Evolutionary conservation across 1,140 invertebrate species (phyloP).

Genomic region (Bombus confusus): DNA sequence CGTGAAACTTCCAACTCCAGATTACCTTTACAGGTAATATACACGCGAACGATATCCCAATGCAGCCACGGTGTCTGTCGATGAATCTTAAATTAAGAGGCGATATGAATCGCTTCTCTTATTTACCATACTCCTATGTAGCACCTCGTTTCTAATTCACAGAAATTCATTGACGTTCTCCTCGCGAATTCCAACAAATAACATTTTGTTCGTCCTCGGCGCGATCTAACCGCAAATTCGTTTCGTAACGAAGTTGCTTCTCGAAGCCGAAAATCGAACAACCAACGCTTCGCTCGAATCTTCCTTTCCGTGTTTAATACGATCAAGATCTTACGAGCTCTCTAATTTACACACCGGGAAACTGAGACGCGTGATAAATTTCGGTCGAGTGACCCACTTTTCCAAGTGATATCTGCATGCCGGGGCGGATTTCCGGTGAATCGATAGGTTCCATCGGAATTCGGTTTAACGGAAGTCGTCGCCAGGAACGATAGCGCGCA

Average conservation of each 20-base stretch:
- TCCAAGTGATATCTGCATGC: constrained; percentile 26
- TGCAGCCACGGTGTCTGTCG: neutral
- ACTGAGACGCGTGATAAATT: constrained; percentile 31
- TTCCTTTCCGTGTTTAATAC: constrained; percentile 2
- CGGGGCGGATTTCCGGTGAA: constrained; percentile 22
- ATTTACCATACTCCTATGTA: neutral
- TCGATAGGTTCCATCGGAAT: constrained; percentile 42
- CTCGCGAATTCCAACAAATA: neutral
- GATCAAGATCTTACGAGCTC: constrained; percentile 2
- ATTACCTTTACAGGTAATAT: neutral
- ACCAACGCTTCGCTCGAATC: neutral
- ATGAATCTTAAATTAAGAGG: neutral
- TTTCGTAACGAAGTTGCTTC: neutral
- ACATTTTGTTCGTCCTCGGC: neutral
- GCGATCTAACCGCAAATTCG: constrained; percentile 1
- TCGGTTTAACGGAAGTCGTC: constrained; percentile 2
- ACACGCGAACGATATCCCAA: neutral
- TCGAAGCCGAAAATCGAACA: neutral
- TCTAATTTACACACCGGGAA: neutral
- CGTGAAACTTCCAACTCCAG: neutral
- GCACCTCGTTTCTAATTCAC: neutral
- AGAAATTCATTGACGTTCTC: no score
- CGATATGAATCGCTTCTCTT: neutral
- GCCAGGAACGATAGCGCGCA: neutral
- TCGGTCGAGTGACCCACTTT: constrained; percentile 33